A percentile compares a stretch with the other conserved stretches of the same genome.
Evolutionary conservation across 2,888 invertebrate species (phyloP).

Genomic region (Sarcophaga carnaria): DNA sequence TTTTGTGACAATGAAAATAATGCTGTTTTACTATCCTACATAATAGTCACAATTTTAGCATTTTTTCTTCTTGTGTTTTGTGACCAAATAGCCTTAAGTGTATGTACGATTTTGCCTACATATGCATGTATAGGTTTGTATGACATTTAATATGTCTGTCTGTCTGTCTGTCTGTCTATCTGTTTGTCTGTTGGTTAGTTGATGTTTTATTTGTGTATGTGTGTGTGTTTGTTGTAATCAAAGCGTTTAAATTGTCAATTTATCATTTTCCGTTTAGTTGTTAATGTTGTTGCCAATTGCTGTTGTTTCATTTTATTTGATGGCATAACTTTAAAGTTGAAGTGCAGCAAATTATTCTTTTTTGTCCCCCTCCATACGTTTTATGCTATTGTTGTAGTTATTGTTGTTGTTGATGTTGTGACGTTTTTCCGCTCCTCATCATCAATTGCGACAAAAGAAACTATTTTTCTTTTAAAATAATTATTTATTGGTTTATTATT

Average conservation of each 20-base stretch:
- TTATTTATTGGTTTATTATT: conserved; percentile 61
- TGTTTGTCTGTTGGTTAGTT: background rate
- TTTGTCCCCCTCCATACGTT: conserved; percentile 29
- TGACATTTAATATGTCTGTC: no score
- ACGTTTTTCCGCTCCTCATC: no score
- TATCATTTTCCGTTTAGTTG: conserved; percentile 68
- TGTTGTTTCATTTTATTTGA: conserved; percentile 57
- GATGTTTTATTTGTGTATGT: conserved; percentile 9
- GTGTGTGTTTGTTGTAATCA: conserved; percentile 46
- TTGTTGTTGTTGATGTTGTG: no score
- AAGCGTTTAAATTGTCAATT: conserved; percentile 72
- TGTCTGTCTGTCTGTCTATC: background rate
- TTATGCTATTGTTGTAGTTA: background rate
- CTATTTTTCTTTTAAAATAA: conserved; percentile 47
- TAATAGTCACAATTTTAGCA: conserved; percentile 42
- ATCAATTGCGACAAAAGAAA: background rate
- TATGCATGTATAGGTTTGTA: background rate
- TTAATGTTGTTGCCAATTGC: conserved; percentile 40
- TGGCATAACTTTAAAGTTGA: conserved; percentile 68
- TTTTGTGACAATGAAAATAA: conserved; percentile 70
- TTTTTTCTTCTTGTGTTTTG: conserved; percentile 27
- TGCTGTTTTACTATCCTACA: conserved; percentile 40
- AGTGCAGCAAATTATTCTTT: conserved; percentile 67
- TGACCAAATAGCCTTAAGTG: conserved; percentile 47
- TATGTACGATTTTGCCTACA: conserved; percentile 7